Conservation (phyloP, 2,113 vertebrate species). For the Falcunculus frontatus region DNA sequence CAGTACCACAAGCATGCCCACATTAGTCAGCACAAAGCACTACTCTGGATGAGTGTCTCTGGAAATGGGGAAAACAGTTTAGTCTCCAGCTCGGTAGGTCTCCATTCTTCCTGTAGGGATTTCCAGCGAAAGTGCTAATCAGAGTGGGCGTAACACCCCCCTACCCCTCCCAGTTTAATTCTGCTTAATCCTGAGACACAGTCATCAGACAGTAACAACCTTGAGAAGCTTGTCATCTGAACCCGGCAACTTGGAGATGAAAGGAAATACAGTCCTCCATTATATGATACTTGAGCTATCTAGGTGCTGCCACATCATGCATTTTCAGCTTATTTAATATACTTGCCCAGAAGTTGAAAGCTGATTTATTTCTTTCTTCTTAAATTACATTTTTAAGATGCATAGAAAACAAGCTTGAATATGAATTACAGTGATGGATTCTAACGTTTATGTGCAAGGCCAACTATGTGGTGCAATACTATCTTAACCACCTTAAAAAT, state of each 20-base stretch:
- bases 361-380: not conserved
- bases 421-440: not conserved
- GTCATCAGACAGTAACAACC: not conserved
- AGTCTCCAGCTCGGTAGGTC: not conserved
- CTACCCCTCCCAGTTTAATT: not conserved
- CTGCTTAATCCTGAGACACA: not conserved
- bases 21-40: fast-evolving
- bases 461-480: not conserved
- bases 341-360: not conserved
- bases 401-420: not conserved
- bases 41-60: not conserved
- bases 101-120: not conserved
- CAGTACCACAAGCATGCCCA: not conserved
- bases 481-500: not conserved
- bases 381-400: not conserved
- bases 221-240: not conserved
- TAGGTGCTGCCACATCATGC: not conserved
- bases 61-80: not conserved
- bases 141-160: not conserved
- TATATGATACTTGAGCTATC: not conserved
- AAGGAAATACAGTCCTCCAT: not conserved
- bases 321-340: not conserved
- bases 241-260: not conserved
- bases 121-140: not conserved
- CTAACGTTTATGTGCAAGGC: not conserved